Evolutionary conservation across 2,888 invertebrate genomes (phyloP), one percentile per base, ranked within the genome.

Genomic region (Cantharis lateralis): DNA sequence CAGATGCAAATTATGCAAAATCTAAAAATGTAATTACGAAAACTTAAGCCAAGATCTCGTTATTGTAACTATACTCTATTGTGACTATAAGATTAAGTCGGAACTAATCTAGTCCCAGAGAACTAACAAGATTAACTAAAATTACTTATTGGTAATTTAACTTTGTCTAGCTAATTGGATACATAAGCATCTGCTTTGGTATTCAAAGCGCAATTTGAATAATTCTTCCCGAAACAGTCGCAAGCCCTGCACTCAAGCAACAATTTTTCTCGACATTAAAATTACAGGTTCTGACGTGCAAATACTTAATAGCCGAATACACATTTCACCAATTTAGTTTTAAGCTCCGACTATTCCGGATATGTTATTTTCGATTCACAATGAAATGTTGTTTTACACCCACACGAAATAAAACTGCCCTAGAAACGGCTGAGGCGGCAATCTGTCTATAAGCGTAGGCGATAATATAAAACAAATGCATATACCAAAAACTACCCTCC

Each of bases 401-500:
- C 73, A 10, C 73, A 68, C 68, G 18, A 73, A 73, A 20, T 20
- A 61, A 68, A 68, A 73, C 15, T 48, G 70, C 68, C 71, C 32
- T 28, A 61, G 28, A 68, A 24, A 24, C 32, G 70, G 18, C 20
- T 26, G 62, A 75, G 80, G 80, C 78, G 80, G 75, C 80, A 71
- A 73, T 62, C 75, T 80, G 78, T 80, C 80, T 79, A 64, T 70
- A 20, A 69, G 79, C 79, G 79, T 80, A 75, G 77, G 78, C 72
- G 76, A 62, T 62, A 66, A 66, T 66, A 66, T 66, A 66, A 66
- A 24, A 66, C 16, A 24, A 66, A 66, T 66, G 18, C 15, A 48
- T 48, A 48, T 5, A 48, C 48, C 48, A n/a, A 48, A 48, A 48
- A 48, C 48, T n/a, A 48, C 48, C n/a, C 48, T 48, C n/a, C n/a